These are phyloP conservation scores for Lamproptera curius DNA, from an alignment of 2,888 invertebrate genomes.

Conservation along the genomic window DNA sequence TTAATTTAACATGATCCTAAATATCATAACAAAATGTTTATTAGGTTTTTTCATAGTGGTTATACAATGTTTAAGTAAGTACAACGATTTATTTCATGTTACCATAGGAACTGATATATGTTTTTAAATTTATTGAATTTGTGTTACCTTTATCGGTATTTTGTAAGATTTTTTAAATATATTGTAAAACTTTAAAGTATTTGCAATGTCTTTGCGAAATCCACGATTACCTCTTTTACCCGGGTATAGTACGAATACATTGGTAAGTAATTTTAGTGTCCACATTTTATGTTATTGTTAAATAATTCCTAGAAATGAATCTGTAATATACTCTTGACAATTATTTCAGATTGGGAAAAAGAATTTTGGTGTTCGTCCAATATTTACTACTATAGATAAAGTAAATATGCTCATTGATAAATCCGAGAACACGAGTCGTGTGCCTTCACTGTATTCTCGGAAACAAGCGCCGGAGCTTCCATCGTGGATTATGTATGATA, in stretches of 20 bases:
- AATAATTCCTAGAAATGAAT: too few species aligned
- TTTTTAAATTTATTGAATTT: too few species aligned
- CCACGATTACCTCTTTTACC: constrained; percentile 86
- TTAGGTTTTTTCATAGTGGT: too few species aligned
- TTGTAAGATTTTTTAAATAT: too few species aligned
- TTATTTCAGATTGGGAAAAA: constrained; percentile 56
- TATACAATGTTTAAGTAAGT: too few species aligned
- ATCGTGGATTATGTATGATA: constrained; percentile 92
- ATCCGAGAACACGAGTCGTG: constrained; percentile 46
- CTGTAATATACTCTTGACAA: too few species aligned
- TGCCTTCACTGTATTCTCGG: constrained; percentile 85
- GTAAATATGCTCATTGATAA: constrained; percentile 70
- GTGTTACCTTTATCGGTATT: too few species aligned
- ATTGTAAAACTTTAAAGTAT: too few species aligned
- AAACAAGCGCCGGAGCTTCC: constrained; percentile 87
- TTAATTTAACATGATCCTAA: too few species aligned
- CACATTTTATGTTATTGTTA: not conserved
- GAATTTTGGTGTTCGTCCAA: constrained; percentile 60
- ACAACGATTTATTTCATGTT: too few species aligned
- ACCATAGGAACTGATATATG: too few species aligned
- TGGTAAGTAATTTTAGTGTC: constrained; percentile 75
- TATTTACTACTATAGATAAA: constrained; percentile 58
- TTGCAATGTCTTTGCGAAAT: constrained; percentile 69
- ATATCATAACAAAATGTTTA: too few species aligned
- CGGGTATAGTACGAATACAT: constrained; percentile 81